phyloP scores from a whole-genome alignment of 2,113 vertebrate genomes.

The Forbesichthys agassizii region DNA sequence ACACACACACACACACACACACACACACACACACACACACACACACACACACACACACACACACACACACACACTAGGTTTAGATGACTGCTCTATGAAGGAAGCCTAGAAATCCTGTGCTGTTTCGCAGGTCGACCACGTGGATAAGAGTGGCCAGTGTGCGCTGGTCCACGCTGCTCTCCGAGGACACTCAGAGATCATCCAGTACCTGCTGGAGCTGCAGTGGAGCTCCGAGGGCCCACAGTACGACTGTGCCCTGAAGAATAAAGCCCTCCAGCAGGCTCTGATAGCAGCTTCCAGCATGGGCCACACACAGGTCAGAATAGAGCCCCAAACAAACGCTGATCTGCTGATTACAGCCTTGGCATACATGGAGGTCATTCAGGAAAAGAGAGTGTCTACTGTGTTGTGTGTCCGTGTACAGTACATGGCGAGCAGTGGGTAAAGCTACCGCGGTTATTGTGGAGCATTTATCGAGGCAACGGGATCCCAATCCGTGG shows the following conservation, averaged over 20 bases:
- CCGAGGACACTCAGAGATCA: constrained; percentile 86
- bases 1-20: too few relatives aligned
- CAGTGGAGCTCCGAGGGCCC: constrained; percentile 77
- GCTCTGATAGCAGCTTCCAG: constrained; percentile 90
- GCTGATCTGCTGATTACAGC: not conserved
- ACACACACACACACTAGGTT: not conserved
- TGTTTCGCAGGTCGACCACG: constrained; percentile 79
- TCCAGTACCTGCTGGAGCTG: constrained; percentile 83
- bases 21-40: too few relatives aligned
- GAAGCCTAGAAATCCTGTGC: not conserved
- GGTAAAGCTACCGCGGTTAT: too few relatives aligned
- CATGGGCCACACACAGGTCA: constrained; percentile 94
- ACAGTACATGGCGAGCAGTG: not conserved
- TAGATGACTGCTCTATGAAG: not conserved
- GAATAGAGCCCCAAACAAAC: constrained; percentile 15
- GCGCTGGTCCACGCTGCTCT: constrained; percentile 91
- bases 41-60: too few relatives aligned
- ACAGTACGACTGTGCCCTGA: constrained; percentile 77
- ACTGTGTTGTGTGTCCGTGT: not conserved
- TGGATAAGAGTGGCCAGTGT: constrained; percentile 96
- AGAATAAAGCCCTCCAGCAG: constrained; percentile 89
- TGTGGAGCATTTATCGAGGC: too few relatives aligned
- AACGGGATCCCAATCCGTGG: too few relatives aligned
- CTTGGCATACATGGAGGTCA: not conserved
- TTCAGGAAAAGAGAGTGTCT: not conserved